Conservation (phyloP, 2,113 vertebrate species). For the Pampusana beccarii region DNA sequence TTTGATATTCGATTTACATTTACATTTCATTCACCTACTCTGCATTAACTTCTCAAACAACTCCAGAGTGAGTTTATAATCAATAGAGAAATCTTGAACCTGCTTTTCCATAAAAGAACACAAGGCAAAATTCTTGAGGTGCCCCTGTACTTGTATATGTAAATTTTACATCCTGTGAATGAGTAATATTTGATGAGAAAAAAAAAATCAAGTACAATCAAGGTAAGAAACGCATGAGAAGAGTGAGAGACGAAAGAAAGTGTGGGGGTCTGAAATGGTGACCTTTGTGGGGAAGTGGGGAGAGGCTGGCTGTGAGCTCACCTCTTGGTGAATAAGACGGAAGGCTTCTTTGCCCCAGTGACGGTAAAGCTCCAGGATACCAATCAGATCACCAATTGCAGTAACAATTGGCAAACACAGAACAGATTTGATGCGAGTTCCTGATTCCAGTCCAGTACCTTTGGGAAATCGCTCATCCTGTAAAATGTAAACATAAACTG, state of each 20-base stretch:
- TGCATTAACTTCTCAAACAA: not conserved
- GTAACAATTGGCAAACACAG: constrained; percentile 97
- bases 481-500: not conserved
- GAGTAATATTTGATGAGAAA: not conserved
- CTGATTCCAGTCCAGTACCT: constrained; percentile 94
- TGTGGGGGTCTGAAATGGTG: not conserved
- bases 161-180: not conserved
- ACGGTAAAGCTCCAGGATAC: constrained; percentile 94
- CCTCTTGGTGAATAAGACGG: constrained; percentile 94
- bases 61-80: not conserved
- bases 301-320: constrained; percentile 38
- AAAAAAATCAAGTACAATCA: not conserved
- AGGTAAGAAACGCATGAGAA: not conserved
- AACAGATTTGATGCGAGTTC: constrained; percentile 93
- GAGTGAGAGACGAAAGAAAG: not conserved
- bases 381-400: constrained; percentile 94
- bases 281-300: rapidly evolving
- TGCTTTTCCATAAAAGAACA: not conserved
- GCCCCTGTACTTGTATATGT: not conserved
- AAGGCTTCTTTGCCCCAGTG: constrained; percentile 94
- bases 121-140: not conserved
- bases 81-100: not conserved
- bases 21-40: not conserved
- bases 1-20: not conserved
- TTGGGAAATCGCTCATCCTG: constrained; percentile 96